Percentiles rank a stretch among this genome's conserved stretches.
These are phyloP conservation scores for Dolichotis patagonum DNA, from an alignment of 2,113 vertebrate species.

Conservation along the genomic window DNA sequence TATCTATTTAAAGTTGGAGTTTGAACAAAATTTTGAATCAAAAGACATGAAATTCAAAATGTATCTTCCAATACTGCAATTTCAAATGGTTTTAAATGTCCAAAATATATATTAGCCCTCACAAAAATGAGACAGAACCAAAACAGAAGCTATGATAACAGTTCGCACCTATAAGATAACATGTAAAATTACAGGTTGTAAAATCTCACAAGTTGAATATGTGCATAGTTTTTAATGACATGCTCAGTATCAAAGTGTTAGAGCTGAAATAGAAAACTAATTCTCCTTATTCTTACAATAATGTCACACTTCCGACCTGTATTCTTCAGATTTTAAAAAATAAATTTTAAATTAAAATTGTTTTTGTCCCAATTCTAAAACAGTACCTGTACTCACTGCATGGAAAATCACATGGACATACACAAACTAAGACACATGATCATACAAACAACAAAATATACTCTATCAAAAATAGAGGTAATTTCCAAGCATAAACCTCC, in stretches of 20 bases:
- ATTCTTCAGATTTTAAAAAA: neutral
- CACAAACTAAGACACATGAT: neutral
- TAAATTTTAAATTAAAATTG: neutral
- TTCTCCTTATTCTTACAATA: neutral
- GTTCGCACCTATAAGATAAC: neutral
- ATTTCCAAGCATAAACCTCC: neutral
- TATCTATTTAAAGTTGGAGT: neutral
- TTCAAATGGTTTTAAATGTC: conserved; percentile 11
- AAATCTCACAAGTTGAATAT: neutral
- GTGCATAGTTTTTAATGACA: neutral
- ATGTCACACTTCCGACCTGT: neutral
- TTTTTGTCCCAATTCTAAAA: neutral
- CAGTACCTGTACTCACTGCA: neutral
- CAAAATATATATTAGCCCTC: neutral
- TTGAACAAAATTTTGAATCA: neutral
- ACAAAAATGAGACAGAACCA: neutral
- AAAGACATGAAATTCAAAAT: neutral
- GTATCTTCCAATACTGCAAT: neutral
- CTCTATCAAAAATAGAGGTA: neutral
- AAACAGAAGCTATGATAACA: neutral
- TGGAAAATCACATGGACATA: neutral
- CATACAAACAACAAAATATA: neutral
- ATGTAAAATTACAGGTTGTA: neutral
- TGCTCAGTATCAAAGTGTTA: neutral
- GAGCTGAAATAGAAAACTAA: neutral